Evolutionary conservation across 2,797 vertebrate genomes (phyloP).

Genomic region (Gouania willdenowi): DNA sequence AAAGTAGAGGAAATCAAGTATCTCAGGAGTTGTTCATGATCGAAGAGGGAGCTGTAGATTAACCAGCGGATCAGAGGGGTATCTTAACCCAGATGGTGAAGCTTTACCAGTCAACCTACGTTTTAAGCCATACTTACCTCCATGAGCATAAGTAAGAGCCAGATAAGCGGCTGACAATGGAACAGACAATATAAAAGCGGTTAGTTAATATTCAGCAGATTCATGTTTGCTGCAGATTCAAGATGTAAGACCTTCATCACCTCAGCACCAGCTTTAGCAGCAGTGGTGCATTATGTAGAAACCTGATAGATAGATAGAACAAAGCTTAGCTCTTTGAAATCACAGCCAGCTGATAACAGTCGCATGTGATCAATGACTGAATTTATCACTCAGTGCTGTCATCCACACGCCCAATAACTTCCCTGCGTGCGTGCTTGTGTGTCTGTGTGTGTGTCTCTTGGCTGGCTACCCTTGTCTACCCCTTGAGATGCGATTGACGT

Average conservation of each 20-base stretch:
- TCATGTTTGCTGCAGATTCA: background rate
- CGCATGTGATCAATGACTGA: conserved; percentile 57
- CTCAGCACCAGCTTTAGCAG: background rate
- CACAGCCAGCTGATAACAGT: conserved; percentile 53
- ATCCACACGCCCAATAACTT: conserved; percentile 2
- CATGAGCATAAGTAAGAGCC: too few relatives aligned
- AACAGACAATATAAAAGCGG: too few relatives aligned
- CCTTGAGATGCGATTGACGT: conserved; percentile 46
- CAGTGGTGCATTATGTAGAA: background rate
- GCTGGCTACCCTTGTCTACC: conserved; percentile 25
- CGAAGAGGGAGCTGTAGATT: too few relatives aligned
- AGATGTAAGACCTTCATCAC: background rate
- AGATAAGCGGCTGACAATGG: too few relatives aligned
- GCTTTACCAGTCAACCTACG: too few relatives aligned
- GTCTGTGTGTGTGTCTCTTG: conserved; percentile 2
- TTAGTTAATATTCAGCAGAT: too few relatives aligned
- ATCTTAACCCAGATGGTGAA: too few relatives aligned
- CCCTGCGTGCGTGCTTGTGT: conserved; percentile 1
- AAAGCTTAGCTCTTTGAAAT: conserved; percentile 37
- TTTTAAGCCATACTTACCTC: too few relatives aligned
- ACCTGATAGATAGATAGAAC: too few relatives aligned
- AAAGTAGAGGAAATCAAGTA: too few relatives aligned
- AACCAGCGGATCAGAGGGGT: too few relatives aligned
- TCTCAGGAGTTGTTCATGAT: too few relatives aligned
- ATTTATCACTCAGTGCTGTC: conserved; percentile 52